phyloP scores from a whole-genome alignment of 2,113 vertebrate species.

The Ailuropoda melanoleuca region DNA sequence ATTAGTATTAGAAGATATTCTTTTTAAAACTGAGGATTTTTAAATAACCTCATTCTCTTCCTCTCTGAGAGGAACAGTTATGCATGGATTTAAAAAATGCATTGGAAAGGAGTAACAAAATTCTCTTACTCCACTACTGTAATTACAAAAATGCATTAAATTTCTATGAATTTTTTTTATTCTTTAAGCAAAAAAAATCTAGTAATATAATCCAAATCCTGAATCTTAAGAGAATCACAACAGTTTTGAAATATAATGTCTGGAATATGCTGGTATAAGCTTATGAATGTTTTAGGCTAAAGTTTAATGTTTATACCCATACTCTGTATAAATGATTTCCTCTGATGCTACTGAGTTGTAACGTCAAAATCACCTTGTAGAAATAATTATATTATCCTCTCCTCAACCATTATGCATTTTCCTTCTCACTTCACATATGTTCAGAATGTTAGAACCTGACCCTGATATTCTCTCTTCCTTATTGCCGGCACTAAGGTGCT shows the following conservation, averaged over 20 bases:
- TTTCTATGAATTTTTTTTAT: constrained; percentile 45
- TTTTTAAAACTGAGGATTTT: constrained; percentile 56
- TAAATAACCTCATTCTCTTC: constrained; percentile 36
- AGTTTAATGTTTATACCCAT: constrained; percentile 73
- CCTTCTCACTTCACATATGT: constrained; percentile 77
- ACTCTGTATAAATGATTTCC: constrained; percentile 74
- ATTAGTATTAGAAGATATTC: constrained; percentile 34
- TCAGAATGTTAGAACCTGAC: constrained; percentile 69
- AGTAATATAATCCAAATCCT: constrained; percentile 71
- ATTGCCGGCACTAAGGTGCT: constrained; percentile 62
- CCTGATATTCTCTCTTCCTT: constrained; percentile 59
- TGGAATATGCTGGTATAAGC: neutral
- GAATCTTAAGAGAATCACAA: constrained; percentile 54
- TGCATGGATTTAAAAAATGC: constrained; percentile 54
- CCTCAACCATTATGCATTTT: constrained; percentile 73
- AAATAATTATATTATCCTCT: constrained; percentile 80
- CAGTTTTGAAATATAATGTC: constrained; percentile 35
- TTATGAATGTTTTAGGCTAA: constrained; percentile 49
- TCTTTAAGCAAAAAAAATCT: constrained; percentile 12
- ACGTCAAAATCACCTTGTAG: constrained; percentile 77
- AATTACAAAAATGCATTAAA: constrained; percentile 33
- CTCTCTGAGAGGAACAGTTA: constrained; percentile 43
- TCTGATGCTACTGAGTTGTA: constrained; percentile 75
- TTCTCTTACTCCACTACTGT: neutral
- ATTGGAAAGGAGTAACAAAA: neutral